Evolutionary conservation across 1,140 invertebrate species (phyloP), one percentile per base, ranked within the genome.

Genomic region (Hypothenemus hampei): DNA sequence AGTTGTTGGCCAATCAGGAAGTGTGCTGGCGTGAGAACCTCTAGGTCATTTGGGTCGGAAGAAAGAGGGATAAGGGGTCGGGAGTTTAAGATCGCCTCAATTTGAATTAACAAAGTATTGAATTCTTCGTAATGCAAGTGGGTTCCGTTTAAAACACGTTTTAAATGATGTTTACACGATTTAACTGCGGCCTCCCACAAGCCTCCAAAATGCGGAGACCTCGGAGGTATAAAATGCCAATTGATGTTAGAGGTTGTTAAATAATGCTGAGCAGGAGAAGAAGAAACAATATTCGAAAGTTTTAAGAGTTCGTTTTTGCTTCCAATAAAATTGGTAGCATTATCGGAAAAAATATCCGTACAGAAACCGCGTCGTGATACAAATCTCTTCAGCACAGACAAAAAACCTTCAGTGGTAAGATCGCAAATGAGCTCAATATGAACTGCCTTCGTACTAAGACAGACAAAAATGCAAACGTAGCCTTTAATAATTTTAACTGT

Each of bases 171-270:
- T n/a, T n/a, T n/a, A n/a, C n/a, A n/a, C n/a, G n/a, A n/a, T n/a
- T n/a, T n/a, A n/a, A n/a, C n/a, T n/a, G n/a, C n/a, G n/a, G n/a
- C n/a, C n/a, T n/a, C n/a, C n/a, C n/a, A n/a, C n/a, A n/a, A n/a
- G n/a, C n/a, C n/a, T n/a, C n/a, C n/a, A n/a, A n/a, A n/a, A n/a
- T n/a, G n/a, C n/a, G n/a, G n/a, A n/a, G n/a, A n/a, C n/a, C 24
- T 2, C 0, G 68, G 63, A 15, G 65, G 65, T 20, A 65, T 72
- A 53, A 75, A 75, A 44, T 71, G 58, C 71, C 70, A 76, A 13
- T 51, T 22, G 16, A 60, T 52, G 11, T 18, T 10, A 4, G 21
- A n/a, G n/a, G 18, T 35, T 31, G 13, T 37, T 15, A 37, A 7
- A 8, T 37, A 37, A 37, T 37, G 6, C 15, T 37, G 8, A 5